Conservation (phyloP, 2,888 invertebrate species). For the Allygus modestus region DNA sequence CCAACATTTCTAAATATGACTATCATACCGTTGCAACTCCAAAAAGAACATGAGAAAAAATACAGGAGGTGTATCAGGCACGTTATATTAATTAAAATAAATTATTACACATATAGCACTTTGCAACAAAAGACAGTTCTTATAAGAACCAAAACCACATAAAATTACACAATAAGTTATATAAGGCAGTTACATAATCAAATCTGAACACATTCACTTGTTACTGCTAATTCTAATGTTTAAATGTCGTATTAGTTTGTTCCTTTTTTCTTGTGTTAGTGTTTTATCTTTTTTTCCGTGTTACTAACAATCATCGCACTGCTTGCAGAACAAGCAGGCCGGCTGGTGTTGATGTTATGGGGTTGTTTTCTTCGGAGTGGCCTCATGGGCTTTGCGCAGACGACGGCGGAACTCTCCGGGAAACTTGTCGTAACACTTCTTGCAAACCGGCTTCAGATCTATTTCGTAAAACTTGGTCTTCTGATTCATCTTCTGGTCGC, state of each 20-base stretch:
- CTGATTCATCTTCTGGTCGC: slow-evolving; percentile 97
- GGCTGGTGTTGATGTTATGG: slow-evolving; percentile 45
- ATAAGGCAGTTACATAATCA: neutral
- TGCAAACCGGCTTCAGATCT: slow-evolving; percentile 98
- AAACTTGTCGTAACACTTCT: slow-evolving; percentile 98
- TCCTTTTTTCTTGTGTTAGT: neutral
- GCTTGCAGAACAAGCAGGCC: slow-evolving; percentile 41
- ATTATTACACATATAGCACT: neutral
- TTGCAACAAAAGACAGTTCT: no score
- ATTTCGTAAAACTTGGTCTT: slow-evolving; percentile 99
- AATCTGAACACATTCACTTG: slow-evolving; percentile 9
- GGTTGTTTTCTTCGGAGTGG: slow-evolving; percentile 75
- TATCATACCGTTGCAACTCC: no score
- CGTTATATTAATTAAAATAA: neutral
- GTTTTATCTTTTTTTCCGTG: slow-evolving; percentile 6
- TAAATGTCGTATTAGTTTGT: neutral
- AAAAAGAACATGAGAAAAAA: no score
- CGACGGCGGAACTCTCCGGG: slow-evolving; percentile 95
- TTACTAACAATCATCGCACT: slow-evolving; percentile 19
- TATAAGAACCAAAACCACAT: neutral
- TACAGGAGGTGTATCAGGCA: no score
- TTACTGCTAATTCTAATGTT: neutral
- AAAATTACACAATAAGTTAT: neutral
- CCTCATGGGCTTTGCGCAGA: slow-evolving; percentile 92
- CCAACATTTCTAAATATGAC: no score